These are phyloP conservation scores for Podargus strigoides DNA, from an alignment of 2,797 vertebrate species.

Conservation along the genomic window DNA sequence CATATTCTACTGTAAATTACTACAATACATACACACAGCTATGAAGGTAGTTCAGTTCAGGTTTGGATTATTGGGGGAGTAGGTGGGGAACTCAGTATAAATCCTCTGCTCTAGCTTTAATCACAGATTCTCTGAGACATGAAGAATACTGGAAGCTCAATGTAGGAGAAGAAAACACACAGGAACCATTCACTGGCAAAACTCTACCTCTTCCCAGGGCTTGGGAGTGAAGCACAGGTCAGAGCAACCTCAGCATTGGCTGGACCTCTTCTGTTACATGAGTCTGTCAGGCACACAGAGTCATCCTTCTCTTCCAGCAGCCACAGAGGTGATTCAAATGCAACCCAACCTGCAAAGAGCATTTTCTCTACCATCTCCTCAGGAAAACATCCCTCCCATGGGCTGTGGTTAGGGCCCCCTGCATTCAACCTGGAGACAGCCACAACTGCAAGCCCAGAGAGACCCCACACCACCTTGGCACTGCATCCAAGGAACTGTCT, in stretches of 20 bases:
- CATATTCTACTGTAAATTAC: not conserved
- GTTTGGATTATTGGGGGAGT: not conserved
- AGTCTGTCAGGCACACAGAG: not conserved
- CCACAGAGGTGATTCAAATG: not conserved
- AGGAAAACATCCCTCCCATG: not conserved
- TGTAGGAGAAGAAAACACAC: not conserved
- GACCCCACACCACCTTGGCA: not conserved
- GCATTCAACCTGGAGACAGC: not conserved
- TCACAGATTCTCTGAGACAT: not conserved
- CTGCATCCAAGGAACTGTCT: not conserved
- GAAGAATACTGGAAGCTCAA: not conserved
- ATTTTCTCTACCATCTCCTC: not conserved
- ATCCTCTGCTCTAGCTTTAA: not conserved
- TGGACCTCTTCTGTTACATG: not conserved
- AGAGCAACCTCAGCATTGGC: not conserved
- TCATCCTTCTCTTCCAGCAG: not conserved
- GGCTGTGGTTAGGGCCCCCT: not conserved
- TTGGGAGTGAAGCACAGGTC: not conserved
- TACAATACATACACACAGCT: not conserved
- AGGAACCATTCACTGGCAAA: not conserved
- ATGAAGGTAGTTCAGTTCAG: not conserved
- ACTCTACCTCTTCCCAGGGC: not conserved
- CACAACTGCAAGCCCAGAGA: not conserved
- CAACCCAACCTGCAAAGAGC: not conserved
- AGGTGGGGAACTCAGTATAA: not conserved